A percentile compares a stretch with the other conserved stretches of the same genome.
These are phyloP conservation scores for Crambe crambe DNA, from an alignment of 37 sponge, comb jelly and placozoan genomes.

Conservation along the genomic window DNA sequence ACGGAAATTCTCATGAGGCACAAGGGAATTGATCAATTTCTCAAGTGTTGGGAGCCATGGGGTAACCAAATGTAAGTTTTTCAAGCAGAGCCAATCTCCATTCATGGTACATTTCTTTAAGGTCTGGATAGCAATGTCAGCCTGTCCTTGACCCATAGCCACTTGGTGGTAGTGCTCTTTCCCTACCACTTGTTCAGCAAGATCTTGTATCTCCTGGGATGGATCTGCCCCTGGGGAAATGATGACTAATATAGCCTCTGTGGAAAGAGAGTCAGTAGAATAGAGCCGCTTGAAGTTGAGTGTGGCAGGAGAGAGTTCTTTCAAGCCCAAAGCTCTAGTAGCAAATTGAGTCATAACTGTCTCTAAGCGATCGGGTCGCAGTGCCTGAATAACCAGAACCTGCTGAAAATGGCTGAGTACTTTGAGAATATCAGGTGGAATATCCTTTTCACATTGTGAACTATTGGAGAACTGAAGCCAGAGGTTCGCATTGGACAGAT, in stretches of 20 bases:
- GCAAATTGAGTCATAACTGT: conserved; percentile 89
- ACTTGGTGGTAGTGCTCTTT: conserved; percentile 87
- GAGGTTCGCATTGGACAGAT: conserved; percentile 58
- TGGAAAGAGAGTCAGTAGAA: conserved; percentile 58
- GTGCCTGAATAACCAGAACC: conserved; percentile 85
- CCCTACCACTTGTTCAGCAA: conserved; percentile 82
- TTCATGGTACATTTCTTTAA: conserved; percentile 82
- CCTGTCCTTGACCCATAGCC: conserved; percentile 98
- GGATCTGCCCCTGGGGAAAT: conserved; percentile 98
- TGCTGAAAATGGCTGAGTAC: conserved; percentile 88
- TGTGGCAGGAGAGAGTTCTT: conserved; percentile 78
- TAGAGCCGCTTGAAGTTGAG: conserved; percentile 82
- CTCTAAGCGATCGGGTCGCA: conserved; percentile 94
- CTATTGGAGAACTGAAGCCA: conserved; percentile 81
- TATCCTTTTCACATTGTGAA: conserved; percentile 86
- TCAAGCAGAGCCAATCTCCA: conserved; percentile 96
- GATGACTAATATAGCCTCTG: conserved; percentile 86
- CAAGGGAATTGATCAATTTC: conserved; percentile 88
- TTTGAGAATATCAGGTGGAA: conserved; percentile 78
- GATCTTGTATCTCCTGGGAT: conserved; percentile 95
- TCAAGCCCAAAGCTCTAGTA: conserved; percentile 59
- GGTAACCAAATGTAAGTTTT: conserved; percentile 96
- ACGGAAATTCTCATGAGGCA: conserved; percentile 79
- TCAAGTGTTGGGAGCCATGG: conserved; percentile 91
- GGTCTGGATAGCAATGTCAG: conserved; percentile 74